Percentiles rank a stretch among this genome's conserved stretches.
Conservation (phyloP, 2,113 vertebrate species). For the Dromas ardeola region DNA sequence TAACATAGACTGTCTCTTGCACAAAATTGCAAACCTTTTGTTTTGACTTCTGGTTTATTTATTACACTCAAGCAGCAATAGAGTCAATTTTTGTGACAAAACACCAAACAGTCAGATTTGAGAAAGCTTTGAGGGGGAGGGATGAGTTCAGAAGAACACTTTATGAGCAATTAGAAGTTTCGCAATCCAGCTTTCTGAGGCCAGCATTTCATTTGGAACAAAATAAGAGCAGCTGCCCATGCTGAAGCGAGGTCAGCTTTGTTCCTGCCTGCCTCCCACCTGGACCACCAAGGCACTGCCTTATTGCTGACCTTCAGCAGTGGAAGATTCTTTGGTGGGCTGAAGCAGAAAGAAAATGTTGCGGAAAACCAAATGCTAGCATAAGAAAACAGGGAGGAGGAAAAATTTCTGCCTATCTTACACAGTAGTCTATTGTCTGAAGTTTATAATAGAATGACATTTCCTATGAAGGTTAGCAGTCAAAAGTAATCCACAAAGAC, state of each 20-base stretch:
- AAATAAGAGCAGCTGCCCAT: constrained; percentile 23
- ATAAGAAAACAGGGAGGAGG: not conserved
- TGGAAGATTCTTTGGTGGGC: not conserved
- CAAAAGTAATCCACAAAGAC: not conserved
- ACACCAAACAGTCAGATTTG: not conserved
- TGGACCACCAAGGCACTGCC: constrained; percentile 64
- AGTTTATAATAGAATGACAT: not conserved
- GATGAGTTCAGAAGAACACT: not conserved
- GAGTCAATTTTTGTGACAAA: not conserved
- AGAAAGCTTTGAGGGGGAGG: not conserved
- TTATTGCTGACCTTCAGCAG: not conserved
- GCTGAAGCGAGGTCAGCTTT: constrained; percentile 1
- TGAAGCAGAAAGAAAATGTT: not conserved
- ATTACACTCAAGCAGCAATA: not conserved
- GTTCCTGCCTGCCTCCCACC: constrained; percentile 37
- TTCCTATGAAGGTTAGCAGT: not conserved
- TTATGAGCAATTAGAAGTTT: not conserved
- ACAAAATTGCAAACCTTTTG: not conserved
- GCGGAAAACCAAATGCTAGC: not conserved
- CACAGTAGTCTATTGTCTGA: not conserved
- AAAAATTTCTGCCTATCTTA: not conserved
- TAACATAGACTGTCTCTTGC: not conserved
- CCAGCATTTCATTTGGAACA: constrained; percentile 9
- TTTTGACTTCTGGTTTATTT: constrained; percentile 29
- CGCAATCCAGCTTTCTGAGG: not conserved